Evolutionary conservation across 2,113 vertebrate species (phyloP).

Genomic region (Eudyptes chrysolophus): DNA sequence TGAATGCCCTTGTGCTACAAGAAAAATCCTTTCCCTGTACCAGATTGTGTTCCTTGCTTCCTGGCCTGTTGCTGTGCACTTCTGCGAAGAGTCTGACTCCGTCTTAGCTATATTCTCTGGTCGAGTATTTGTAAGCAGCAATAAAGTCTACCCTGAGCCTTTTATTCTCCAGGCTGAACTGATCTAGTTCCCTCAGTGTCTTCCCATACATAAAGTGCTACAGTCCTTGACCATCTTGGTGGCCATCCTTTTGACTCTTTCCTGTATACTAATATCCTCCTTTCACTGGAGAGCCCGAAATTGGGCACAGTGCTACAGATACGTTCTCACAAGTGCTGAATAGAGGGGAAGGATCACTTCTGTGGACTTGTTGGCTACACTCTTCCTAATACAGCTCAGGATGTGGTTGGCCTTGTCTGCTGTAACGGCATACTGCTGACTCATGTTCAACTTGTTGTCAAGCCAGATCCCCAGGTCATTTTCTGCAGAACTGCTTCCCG

Average conservation of each 20-base stretch:
- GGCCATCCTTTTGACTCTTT: background rate
- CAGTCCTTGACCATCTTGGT: background rate
- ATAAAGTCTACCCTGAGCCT: background rate
- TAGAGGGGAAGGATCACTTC: background rate
- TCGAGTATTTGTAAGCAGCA: background rate
- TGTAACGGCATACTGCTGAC: background rate
- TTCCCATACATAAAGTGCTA: background rate
- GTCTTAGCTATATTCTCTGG: background rate
- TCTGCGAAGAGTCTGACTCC: background rate
- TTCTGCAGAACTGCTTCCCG: background rate
- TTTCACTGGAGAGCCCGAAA: background rate
- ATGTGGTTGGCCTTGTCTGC: background rate
- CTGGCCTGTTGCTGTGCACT: background rate
- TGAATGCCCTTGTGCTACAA: background rate
- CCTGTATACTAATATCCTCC: background rate
- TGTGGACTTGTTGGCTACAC: rapidly evolving
- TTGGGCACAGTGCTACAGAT: background rate
- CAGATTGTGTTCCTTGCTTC: background rate
- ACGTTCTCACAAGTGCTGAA: rapidly evolving
- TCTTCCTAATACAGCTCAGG: background rate
- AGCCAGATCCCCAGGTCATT: background rate
- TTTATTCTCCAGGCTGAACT: background rate
- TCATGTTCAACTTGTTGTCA: background rate
- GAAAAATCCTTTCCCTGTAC: background rate
- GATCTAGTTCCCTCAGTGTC: background rate